Evolutionary conservation across 2,797 vertebrate genomes (phyloP).

Genomic region (Trachurus trachurus): DNA sequence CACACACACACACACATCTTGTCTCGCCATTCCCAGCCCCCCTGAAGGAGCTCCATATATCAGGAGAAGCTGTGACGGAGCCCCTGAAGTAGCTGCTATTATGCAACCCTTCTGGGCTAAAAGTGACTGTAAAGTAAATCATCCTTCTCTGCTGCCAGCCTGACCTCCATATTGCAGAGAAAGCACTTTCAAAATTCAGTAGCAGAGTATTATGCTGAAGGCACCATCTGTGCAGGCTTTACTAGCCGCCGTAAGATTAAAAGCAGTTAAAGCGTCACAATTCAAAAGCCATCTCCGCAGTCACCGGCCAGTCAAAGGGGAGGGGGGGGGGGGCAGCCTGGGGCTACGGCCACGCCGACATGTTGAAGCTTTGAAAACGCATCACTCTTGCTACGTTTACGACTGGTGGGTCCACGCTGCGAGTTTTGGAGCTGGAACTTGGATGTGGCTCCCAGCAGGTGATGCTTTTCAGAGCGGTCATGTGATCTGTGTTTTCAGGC

Average conservation of each 20-base stretch:
- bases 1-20: conserved; percentile 42
- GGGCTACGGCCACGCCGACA: neutral
- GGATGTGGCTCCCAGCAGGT: too few relatives aligned
- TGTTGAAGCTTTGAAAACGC: neutral
- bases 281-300: conserved; percentile 56
- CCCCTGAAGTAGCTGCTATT: conserved; percentile 75
- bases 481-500: too few relatives aligned
- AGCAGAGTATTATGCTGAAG: conserved; percentile 73
- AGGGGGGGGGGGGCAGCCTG: neutral
- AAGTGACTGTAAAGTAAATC: conserved; percentile 81
- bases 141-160: conserved; percentile 70
- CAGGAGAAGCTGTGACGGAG: conserved; percentile 68
- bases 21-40: conserved; percentile 58
- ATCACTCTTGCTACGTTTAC: neutral
- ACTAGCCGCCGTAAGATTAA: conserved; percentile 74
- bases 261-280: conserved; percentile 72
- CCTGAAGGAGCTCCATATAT: conserved; percentile 58
- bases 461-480: too few relatives aligned
- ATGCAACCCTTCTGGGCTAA: conserved; percentile 79
- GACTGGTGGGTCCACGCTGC: neutral
- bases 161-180: conserved; percentile 81
- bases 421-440: too few relatives aligned
- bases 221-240: conserved; percentile 83
- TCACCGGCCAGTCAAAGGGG: conserved; percentile 49
- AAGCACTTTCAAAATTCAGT: conserved; percentile 79